phyloP scores from a whole-genome alignment of 2,888 invertebrate genomes.

The Mactromeris polynyma region DNA sequence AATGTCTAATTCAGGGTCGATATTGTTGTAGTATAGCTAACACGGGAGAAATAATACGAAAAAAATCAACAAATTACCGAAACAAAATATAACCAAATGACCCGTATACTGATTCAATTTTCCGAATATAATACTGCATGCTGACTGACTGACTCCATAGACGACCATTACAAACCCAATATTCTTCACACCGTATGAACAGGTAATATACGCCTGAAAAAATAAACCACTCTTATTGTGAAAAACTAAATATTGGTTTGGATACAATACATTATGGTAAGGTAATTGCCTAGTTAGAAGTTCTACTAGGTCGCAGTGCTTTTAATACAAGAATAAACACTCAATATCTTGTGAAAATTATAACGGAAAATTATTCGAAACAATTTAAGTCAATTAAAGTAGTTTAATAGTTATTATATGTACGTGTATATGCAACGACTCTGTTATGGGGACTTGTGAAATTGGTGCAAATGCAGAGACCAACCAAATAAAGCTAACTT shows the following conservation, averaged over 20 bases:
- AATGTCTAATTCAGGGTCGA: too few species aligned
- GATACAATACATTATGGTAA: not conserved
- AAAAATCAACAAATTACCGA: not conserved
- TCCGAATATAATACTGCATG: slow-evolving; percentile 21
- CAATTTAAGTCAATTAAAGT: too few species aligned
- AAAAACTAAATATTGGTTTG: not conserved
- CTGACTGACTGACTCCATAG: slow-evolving; percentile 20
- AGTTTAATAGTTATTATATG: too few species aligned
- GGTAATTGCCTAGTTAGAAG: not conserved
- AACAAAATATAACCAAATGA: not conserved
- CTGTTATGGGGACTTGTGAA: too few species aligned
- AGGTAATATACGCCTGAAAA: slow-evolving; percentile 35
- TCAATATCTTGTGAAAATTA: too few species aligned
- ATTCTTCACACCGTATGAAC: slow-evolving; percentile 33
- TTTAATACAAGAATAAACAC: too few species aligned
- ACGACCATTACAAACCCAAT: slow-evolving; percentile 34
- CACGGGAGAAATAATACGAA: not conserved
- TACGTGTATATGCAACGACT: too few species aligned
- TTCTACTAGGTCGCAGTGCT: not conserved
- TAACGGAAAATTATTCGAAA: too few species aligned
- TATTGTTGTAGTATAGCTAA: not conserved
- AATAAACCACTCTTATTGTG: not conserved
- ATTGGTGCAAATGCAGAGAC: too few species aligned
- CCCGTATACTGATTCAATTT: slow-evolving; percentile 29
- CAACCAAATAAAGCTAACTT: too few species aligned